A percentile compares a stretch with the other conserved stretches of the same genome.
Conservation (phyloP, 2,888 invertebrate species). For the Heliconius erato region DNA sequence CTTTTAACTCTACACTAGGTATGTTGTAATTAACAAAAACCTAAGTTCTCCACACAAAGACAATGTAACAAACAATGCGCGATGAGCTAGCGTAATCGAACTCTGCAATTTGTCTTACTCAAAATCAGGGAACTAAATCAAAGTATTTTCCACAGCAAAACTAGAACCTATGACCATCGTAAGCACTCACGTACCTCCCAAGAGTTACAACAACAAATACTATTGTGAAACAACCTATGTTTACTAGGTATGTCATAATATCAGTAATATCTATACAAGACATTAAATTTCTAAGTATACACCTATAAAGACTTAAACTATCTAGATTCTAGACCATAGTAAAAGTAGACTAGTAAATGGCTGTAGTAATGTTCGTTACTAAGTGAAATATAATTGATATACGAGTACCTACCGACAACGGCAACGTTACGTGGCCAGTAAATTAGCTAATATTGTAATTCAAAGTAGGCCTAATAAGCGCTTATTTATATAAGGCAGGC, state of each 20-base stretch:
- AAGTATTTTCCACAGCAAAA: too few relatives aligned
- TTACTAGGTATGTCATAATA: neutral
- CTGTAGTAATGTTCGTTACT: neutral
- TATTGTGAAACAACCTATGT: neutral
- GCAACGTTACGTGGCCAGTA: constrained; percentile 18
- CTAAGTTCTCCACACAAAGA: too few relatives aligned
- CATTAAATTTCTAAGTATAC: constrained; percentile 5
- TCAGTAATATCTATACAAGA: neutral
- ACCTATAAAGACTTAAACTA: constrained; percentile 14
- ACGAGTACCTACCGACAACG: constrained; percentile 2
- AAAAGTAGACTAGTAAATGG: constrained; percentile 26
- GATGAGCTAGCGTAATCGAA: neutral
- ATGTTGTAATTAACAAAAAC: too few relatives aligned
- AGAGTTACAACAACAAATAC: neutral
- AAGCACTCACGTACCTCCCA: neutral
- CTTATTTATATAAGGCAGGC: constrained; percentile 40
- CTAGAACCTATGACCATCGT: too few relatives aligned
- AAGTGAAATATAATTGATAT: constrained; percentile 26
- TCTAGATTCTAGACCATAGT: constrained; percentile 9
- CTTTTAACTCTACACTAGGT: too few relatives aligned
- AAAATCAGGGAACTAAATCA: too few relatives aligned
- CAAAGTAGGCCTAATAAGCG: constrained; percentile 42
- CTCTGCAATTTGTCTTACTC: neutral
- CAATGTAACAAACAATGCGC: neutral
- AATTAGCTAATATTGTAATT: constrained; percentile 42